Evolutionary conservation across 2,888 invertebrate genomes (phyloP), one percentile per base, ranked within the genome.

Genomic region (Lasioglossum figueresi): DNA sequence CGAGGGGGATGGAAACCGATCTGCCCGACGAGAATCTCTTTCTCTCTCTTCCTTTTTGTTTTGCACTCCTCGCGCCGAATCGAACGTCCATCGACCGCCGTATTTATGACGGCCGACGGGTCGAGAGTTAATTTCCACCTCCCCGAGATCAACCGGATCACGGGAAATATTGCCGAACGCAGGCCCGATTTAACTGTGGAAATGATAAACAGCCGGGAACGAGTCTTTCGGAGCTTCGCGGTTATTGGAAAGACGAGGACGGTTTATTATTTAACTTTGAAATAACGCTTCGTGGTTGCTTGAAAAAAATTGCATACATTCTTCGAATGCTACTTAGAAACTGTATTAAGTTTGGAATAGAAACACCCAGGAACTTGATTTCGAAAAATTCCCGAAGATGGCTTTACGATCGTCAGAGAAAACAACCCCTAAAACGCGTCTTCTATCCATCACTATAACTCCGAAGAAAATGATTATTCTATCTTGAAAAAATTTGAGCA

Each of bases 111-210:
- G 45, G 45, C 37, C 48, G 72, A 71, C 59, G 70, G 85, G 45
- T 72, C 40, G n/a, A 63, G 56, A 45, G 82, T 80, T 85, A 77
- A 85, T 86, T 85, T 79, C 77, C 74, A 34, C 52, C 76, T 34
- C 68, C 37, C 8, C 16, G 31, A 31, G 19, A 31, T 31, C 31
- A 2, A 31, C 31, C 63, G 31, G 16, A 31, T 31, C 31, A 19
- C 16, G 31, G 6, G 31, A 31, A 31, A 63, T 63, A 63, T 63
- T 63, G 63, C 63, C 31, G 31, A 19, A 31, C 12, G 31, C 19
- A 31, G 63, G 19, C 16, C 31, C 31, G 63, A 6, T 63, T 31
- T 8, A 31, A 63, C 31, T 2, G 31, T 19, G 31, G 31, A 63
- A 31, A 31, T 31, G 63, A 31, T 31, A 31, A 63, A 31, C 19